These are phyloP conservation scores for Oryzias sinensis DNA, from an alignment of 2,797 vertebrate species.

Conservation along the genomic window DNA sequence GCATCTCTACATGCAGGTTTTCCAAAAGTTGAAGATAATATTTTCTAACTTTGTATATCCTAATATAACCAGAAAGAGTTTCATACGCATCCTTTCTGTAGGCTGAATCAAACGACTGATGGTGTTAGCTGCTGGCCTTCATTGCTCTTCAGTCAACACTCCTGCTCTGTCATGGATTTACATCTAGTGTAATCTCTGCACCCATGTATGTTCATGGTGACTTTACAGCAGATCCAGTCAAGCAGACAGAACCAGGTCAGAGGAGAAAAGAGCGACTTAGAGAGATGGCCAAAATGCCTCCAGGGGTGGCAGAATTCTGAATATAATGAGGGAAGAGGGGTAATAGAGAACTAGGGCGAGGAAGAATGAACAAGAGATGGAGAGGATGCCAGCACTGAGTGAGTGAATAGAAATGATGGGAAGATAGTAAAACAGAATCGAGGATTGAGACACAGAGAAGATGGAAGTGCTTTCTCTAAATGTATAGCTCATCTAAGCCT, in stretches of 20 bases:
- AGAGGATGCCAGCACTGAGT: conserved; percentile 10
- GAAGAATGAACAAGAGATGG: conserved; percentile 18
- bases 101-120: not conserved
- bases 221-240: conserved; percentile 66
- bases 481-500: not conserved
- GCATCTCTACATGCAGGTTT: not conserved
- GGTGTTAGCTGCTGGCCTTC: conserved; percentile 2
- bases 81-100: not conserved
- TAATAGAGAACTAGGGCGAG: not conserved
- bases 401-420: conserved; percentile 9
- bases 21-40: not conserved
- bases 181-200: conserved; percentile 26
- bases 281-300: conserved; percentile 37
- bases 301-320: conserved; percentile 39
- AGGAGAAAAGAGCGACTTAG: conserved; percentile 62
- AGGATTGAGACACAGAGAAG: not conserved
- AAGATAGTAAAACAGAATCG: not conserved
- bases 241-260: conserved; percentile 77
- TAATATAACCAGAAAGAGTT: not conserved
- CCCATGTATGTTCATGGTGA: conserved; percentile 47
- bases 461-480: conserved; percentile 1
- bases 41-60: too few species aligned
- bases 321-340: conserved; percentile 38
- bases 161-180: conserved; percentile 31
- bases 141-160: conserved; percentile 12